Base-by-base conservation (phyloP, 2,888 invertebrate genomes). In the Phalera bucephala region DNA sequence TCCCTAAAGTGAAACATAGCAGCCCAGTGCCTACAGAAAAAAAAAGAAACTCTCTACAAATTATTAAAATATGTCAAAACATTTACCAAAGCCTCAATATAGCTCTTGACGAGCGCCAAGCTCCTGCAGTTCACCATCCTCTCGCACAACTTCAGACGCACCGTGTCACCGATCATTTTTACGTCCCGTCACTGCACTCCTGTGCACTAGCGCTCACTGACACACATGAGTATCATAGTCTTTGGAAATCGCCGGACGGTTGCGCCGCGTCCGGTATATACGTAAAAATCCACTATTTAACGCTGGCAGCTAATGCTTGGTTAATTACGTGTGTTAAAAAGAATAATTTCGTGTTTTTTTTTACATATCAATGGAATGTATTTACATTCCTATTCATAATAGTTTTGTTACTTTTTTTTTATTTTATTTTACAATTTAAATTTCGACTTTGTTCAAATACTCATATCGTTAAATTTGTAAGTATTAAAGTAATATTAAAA, bases 51-150 rank as follows among this genome's bases (percentile, higher is more conserved):
- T n/a, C n/a, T n/a, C n/a, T n/a, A n/a, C n/a, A n/a, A n/a, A n/a
- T n/a, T n/a, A n/a, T n/a, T n/a, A n/a, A n/a, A n/a, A n/a, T n/a
- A n/a, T n/a, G n/a, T n/a, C n/a, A n/a, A n/a, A n/a, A n/a, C 40
- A 51, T 52, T 60, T 78, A 87, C 87, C 87, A 86, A 57, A 28
- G 75, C 70, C 43, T 86, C 86, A 40, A 86, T 64, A 53, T 88
- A 88, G 3, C 82, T 83, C 44, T 74, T 78, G 54, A 88, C 59
- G 41, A 86, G 41, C 33, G 86, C 86, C 70, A 88, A 46, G 33
- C 84, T 81, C 51, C 76, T 85, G 40, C 88, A 88, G 44, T 71
- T 82, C 51, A 69, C 77, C 70, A 88, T 73, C 64, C 84, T 86
- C 70, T 86, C 86, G 60, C 81, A 83, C 57, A 87, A 61, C 58